Percentiles rank a stretch among this genome's conserved stretches.
Conservation (phyloP, 2,113 vertebrate species). For the Neogale vison region DNA sequence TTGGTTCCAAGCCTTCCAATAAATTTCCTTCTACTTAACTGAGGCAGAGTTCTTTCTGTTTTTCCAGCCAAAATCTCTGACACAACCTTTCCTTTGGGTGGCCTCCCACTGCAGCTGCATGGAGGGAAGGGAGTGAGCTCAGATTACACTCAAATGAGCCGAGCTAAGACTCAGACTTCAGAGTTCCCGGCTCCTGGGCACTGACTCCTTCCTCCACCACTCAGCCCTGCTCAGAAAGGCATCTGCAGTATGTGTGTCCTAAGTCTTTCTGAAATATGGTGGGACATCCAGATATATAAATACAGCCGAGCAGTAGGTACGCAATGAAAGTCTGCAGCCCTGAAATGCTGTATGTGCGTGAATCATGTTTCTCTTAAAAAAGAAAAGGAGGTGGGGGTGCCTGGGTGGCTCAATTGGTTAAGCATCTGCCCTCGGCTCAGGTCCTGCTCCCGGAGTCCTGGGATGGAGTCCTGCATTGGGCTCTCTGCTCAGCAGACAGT, state of each 20-base stretch:
- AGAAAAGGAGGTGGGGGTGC: background rate
- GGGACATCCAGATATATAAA: background rate
- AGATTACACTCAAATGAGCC: background rate
- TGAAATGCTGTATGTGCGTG: background rate
- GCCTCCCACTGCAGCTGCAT: background rate
- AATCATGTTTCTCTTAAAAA: background rate
- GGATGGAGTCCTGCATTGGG: too few relatives aligned
- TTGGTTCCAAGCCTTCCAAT: background rate
- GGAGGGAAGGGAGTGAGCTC: background rate
- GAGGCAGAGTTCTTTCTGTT: background rate
- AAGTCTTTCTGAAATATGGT: background rate
- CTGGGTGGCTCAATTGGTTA: too few relatives aligned
- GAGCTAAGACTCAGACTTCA: background rate
- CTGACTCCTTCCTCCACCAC: background rate
- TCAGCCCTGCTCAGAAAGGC: background rate
- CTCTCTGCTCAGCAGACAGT: too few relatives aligned
- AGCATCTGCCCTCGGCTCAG: too few relatives aligned
- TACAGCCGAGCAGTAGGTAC: background rate
- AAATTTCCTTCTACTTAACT: background rate
- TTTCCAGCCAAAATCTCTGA: background rate
- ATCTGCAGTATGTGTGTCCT: background rate
- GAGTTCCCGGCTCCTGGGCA: background rate
- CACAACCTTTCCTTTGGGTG: background rate
- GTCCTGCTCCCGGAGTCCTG: too few relatives aligned
- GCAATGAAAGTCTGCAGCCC: background rate